phyloP scores from a whole-genome alignment of 1,140 invertebrate species.

The Caenorhabditis latens region DNA sequence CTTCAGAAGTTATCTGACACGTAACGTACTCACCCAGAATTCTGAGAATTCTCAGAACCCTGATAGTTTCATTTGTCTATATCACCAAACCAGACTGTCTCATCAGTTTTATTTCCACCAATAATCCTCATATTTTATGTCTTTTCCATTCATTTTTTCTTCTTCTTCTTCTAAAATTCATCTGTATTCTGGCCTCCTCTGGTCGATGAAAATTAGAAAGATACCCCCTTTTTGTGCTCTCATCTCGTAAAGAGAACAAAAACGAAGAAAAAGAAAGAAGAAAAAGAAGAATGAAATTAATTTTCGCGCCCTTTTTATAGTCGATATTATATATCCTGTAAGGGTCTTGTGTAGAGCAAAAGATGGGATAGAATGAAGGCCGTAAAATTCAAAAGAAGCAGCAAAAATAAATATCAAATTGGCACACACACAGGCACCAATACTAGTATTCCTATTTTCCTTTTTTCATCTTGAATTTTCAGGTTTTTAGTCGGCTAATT shows the following conservation, averaged over 20 bases:
- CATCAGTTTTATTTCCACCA: not conserved
- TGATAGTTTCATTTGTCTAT: too few species aligned
- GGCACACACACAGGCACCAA: not conserved
- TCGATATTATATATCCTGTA: constrained; percentile 49
- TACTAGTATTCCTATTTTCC: not conserved
- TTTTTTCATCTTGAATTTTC: not conserved
- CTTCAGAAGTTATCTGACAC: too few species aligned
- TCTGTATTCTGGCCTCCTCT: not conserved
- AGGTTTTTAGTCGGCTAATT: too few species aligned
- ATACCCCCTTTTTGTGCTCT: not conserved
- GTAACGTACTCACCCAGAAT: too few species aligned
- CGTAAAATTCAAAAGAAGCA: constrained; percentile 28
- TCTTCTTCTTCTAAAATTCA: not conserved
- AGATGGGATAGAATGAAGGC: constrained; percentile 21
- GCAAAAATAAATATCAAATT: constrained; percentile 55
- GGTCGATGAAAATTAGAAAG: constrained; percentile 22
- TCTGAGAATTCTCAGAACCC: too few species aligned
- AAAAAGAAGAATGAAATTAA: constrained; percentile 41
- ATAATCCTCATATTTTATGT: not conserved
- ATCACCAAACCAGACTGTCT: too few species aligned
- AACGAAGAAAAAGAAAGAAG: constrained; percentile 4
- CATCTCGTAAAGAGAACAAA: not conserved
- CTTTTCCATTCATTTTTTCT: not conserved
- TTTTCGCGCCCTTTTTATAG: constrained; percentile 54
- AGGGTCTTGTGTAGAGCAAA: not conserved